Evolutionary conservation across 1,140 invertebrate genomes (phyloP).

Genomic region (Telenomus remus): DNA sequence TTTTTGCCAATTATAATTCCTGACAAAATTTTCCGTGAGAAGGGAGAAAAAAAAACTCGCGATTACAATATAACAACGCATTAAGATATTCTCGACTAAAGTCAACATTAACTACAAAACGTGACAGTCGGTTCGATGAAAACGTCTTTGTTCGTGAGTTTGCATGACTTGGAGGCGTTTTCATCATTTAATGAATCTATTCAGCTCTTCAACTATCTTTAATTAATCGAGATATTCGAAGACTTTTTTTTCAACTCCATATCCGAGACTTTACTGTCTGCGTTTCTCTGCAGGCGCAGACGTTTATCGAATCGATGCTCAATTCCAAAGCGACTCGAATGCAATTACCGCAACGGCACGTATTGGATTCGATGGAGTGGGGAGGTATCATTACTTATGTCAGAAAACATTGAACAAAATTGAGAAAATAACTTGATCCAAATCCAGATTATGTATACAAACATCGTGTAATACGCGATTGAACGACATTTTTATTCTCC

Average conservation of each 20-base stretch:
- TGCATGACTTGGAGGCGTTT: constrained; percentile 44
- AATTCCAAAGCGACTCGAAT: constrained; percentile 48
- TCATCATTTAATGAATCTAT: constrained; percentile 55
- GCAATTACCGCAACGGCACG: constrained; percentile 51
- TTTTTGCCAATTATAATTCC: too few relatives aligned
- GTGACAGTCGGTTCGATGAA: constrained; percentile 33
- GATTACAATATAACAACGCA: constrained; percentile 19
- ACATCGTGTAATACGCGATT: constrained; percentile 15
- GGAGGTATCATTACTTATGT: constrained; percentile 46
- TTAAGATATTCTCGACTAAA: constrained; percentile 8
- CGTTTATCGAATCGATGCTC: constrained; percentile 54
- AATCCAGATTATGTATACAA: constrained; percentile 22
- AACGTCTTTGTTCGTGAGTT: constrained; percentile 45
- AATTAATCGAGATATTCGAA: constrained; percentile 57
- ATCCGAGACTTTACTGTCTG: constrained; percentile 39
- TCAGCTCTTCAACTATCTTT: constrained; percentile 48
- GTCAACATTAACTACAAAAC: constrained; percentile 14
- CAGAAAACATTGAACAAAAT: constrained; percentile 34
- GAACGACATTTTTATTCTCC: neutral
- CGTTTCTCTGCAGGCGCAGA: constrained; percentile 32
- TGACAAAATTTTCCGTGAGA: too few relatives aligned
- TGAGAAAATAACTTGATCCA: constrained; percentile 36
- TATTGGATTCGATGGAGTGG: constrained; percentile 30
- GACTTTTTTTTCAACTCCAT: constrained; percentile 49
- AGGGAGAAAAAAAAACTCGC: neutral